These are phyloP conservation scores for Verasper variegatus DNA, from an alignment of 2,113 vertebrate genomes.

Conservation along the genomic window DNA sequence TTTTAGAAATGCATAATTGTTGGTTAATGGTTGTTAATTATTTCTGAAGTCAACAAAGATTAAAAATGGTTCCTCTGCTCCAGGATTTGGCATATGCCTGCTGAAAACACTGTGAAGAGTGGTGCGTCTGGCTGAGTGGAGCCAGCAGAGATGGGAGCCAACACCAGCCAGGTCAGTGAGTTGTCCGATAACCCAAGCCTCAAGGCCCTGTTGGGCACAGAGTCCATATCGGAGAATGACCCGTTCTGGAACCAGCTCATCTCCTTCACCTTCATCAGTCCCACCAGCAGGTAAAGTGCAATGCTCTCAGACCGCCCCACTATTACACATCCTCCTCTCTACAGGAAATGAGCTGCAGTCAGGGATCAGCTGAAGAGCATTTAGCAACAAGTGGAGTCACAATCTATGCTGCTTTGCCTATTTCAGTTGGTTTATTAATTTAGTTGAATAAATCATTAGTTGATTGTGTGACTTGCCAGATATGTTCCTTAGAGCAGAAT, in stretches of 20 bases:
- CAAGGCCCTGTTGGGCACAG: slow-evolving; percentile 88
- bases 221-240: slow-evolving; percentile 93
- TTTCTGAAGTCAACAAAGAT: neutral
- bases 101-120: slow-evolving; percentile 81
- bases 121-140: slow-evolving; percentile 60
- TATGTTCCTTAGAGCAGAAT: neutral
- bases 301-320: neutral
- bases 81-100: slow-evolving; percentile 59
- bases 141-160: slow-evolving; percentile 90
- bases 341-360: neutral
- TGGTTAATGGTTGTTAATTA: neutral
- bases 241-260: slow-evolving; percentile 99
- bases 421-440: neutral
- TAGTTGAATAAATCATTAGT: neutral
- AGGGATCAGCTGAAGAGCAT: too few relatives aligned
- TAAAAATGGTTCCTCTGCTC: neutral
- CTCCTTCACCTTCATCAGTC: slow-evolving; percentile 94
- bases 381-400: neutral
- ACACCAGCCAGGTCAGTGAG: slow-evolving; percentile 93
- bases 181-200: slow-evolving; percentile 94
- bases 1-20: neutral
- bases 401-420: neutral
- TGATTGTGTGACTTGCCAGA: neutral
- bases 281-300: slow-evolving; percentile 89
- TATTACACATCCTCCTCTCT: too few relatives aligned